A percentile compares a stretch with the other conserved stretches of the same genome.
Evolutionary conservation across 1,140 invertebrate species (phyloP).

Genomic region (Asbolus verrucosus): DNA sequence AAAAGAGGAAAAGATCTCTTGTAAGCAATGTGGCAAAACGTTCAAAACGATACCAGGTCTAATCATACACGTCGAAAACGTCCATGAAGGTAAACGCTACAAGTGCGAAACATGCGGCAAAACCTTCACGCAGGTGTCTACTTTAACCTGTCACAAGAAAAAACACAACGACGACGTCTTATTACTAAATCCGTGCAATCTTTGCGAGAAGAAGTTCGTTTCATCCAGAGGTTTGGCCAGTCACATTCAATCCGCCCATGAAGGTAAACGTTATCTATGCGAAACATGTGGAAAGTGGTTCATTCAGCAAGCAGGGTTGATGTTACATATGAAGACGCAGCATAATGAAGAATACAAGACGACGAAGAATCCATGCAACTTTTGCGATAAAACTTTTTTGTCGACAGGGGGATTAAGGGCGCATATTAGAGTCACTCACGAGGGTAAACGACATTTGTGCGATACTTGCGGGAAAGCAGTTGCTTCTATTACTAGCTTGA

Average conservation of each 20-base stretch:
- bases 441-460: constrained; percentile 59
- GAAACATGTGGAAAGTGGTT: not conserved
- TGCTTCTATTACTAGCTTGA: constrained; percentile 65
- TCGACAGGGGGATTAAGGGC: constrained; percentile 12
- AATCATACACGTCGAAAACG: too few relatives aligned
- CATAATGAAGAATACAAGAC: too few relatives aligned
- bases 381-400: constrained; percentile 45
- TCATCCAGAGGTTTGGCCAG: not conserved
- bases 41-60: too few relatives aligned
- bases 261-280: not conserved
- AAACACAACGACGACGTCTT: not conserved
- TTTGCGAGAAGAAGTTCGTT: constrained; percentile 77
- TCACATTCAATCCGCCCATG: not conserved
- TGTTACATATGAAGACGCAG: not conserved
- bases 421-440: constrained; percentile 31
- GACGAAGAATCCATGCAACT: constrained; percentile 28
- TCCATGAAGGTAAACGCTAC: too few relatives aligned
- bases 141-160: not conserved
- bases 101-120: too few relatives aligned
- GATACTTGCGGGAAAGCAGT: constrained; percentile 74
- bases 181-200: constrained; percentile 69
- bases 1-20: too few relatives aligned
- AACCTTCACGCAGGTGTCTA: not conserved
- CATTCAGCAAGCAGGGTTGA: not conserved
- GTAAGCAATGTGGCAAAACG: too few relatives aligned